phyloP scores from a whole-genome alignment of 2,888 invertebrate species.

The Ichneumoninae sp. region DNA sequence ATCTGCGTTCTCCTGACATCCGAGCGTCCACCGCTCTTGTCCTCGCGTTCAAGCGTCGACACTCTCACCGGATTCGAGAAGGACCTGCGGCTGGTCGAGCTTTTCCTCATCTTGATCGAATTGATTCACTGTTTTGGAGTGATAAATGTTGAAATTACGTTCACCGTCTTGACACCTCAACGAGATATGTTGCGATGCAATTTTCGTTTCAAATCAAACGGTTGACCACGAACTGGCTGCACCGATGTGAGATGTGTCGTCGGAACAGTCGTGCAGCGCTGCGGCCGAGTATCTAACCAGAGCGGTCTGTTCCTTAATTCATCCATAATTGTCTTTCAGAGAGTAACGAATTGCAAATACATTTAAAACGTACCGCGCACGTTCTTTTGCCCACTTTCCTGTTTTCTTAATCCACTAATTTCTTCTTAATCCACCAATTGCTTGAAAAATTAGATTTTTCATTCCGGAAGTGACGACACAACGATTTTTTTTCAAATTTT shows the following conservation, averaged over 20 bases:
- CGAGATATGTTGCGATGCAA: not conserved
- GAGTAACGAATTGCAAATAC: no score
- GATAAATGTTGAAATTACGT: not conserved
- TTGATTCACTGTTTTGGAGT: not conserved
- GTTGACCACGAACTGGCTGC: not conserved
- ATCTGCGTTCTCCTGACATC: slow-evolving; percentile 71
- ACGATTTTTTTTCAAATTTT: no score
- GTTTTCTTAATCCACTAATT: no score
- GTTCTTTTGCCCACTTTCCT: no score
- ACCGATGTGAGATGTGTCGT: not conserved
- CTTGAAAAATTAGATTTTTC: no score
- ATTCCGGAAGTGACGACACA: no score
- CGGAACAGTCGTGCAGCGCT: slow-evolving; percentile 10
- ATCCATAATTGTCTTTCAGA: not conserved
- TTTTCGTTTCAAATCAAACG: slow-evolving; percentile 23
- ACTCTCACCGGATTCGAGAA: slow-evolving; percentile 76
- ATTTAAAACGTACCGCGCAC: no score
- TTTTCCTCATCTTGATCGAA: slow-evolving; percentile 69
- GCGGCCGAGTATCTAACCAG: not conserved
- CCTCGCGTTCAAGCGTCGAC: slow-evolving; percentile 72
- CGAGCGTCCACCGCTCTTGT: slow-evolving; percentile 67
- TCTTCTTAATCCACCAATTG: no score
- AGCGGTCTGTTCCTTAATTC: not conserved
- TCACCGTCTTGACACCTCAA: not conserved
- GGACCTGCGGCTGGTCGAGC: slow-evolving; percentile 72